phyloP scores from a whole-genome alignment of 2,888 invertebrate species.

The Metalampra italica region DNA sequence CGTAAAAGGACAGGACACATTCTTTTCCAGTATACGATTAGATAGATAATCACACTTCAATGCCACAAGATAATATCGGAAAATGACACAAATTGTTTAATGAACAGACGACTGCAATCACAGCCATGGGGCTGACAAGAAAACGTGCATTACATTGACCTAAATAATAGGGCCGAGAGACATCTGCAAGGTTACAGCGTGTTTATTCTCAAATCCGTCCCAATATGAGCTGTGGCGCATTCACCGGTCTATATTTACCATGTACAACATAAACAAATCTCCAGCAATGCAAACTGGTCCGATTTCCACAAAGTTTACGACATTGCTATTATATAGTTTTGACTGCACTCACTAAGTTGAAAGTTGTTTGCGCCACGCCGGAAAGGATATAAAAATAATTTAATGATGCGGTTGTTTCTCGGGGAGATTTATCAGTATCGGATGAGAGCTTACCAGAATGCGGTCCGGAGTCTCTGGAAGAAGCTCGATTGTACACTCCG shows the following conservation, averaged over 20 bases:
- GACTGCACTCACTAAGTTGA: slow-evolving; percentile 48
- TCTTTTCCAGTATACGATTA: too few species aligned
- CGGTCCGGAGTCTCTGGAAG: slow-evolving; percentile 73
- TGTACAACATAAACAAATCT: slow-evolving; percentile 73
- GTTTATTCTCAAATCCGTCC: slow-evolving; percentile 74
- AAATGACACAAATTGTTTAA: slow-evolving; percentile 11
- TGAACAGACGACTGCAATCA: slow-evolving; percentile 10
- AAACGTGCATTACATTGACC: slow-evolving; percentile 73
- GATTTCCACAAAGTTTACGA: slow-evolving; percentile 54
- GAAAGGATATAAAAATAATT: slow-evolving; percentile 58
- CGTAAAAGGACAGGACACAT: too few species aligned
- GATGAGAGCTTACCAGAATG: slow-evolving; percentile 63
- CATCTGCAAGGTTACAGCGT: slow-evolving; percentile 67
- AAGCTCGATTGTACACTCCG: slow-evolving; percentile 79
- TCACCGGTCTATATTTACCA: slow-evolving; percentile 69
- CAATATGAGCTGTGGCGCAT: slow-evolving; percentile 66
- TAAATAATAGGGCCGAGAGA: slow-evolving; percentile 63
- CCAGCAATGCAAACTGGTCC: slow-evolving; percentile 49
- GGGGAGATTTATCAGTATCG: slow-evolving; percentile 19
- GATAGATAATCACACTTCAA: slow-evolving; percentile 3
- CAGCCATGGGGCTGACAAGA: slow-evolving; percentile 50
- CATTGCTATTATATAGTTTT: slow-evolving; percentile 38
- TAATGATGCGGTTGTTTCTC: slow-evolving; percentile 25
- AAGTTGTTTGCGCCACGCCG: slow-evolving; percentile 38
- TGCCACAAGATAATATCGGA: slow-evolving; percentile 7